Evolutionary conservation across 2,888 invertebrate species (phyloP), one percentile per base, ranked within the genome.

Genomic region (Ferrisia virgata): DNA sequence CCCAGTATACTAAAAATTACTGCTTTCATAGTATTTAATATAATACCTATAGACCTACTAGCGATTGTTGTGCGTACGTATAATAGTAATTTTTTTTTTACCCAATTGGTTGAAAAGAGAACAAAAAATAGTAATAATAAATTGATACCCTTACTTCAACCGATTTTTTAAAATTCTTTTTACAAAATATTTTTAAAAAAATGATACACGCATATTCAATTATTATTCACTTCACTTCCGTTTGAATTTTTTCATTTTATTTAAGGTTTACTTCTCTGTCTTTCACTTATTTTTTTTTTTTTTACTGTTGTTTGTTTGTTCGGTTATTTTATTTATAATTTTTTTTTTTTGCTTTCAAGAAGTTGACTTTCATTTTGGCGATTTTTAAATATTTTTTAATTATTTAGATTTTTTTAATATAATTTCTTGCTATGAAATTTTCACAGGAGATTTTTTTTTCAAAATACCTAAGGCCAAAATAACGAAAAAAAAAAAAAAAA

Each of bases 301-400:
- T 28, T 31, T 47, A 31, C 47, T 25, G 58, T 25, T 25, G 25
- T 69, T 82, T 69, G n/a, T 82, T 82, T 36, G 33, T 72, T 72
- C 72, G 72, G 31, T 72, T 72, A 72, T 33, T 72, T 28, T 64
- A 33, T 33, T 72, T 72, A 64, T 15, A 33, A 25, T 72, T n/a
- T 39, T 82, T 82, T 86, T 86, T 86, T 86, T 86, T 86, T 86
- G 86, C 86, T 93, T 93, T 94, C 94, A 94, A 95, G 95, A 95
- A 95, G 95, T 95, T 95, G 95, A 95, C 95, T 94, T 94, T 94
- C 94, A 94, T 95, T 95, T 93, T 93, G 82, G 82, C 82, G 82
- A 82, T 82, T 82, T n/a, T 82, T 82, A 72, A 72, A 43, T 82
- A 82, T 82, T 82, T 72, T 82, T 69, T 82, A 47, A 72, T 82